phyloP scores from a whole-genome alignment of 53 echinoderm and acorn worm genomes.

The Crossaster papposus region DNA sequence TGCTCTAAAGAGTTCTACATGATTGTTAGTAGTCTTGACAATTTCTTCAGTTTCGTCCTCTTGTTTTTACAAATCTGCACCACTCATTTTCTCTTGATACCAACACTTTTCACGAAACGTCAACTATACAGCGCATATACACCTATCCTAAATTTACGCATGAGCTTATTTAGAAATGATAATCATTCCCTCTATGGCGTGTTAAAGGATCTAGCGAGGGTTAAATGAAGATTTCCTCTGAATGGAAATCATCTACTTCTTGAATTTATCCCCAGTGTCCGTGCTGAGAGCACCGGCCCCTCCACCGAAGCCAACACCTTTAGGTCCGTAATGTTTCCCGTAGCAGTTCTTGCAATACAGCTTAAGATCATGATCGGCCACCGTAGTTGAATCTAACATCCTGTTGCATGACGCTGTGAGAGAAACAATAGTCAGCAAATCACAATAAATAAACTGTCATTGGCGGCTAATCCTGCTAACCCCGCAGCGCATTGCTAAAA shows the following conservation, averaged over 20 bases:
- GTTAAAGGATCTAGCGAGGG: not conserved
- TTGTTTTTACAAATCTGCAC: too few species aligned
- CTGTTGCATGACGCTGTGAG: constrained; percentile 71
- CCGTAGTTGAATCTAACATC: constrained; percentile 84
- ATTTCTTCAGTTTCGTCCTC: too few species aligned
- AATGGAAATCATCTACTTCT: not conserved
- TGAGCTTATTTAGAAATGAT: not conserved
- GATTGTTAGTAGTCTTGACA: too few species aligned
- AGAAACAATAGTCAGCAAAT: not conserved
- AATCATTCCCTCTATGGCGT: too few species aligned
- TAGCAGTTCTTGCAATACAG: constrained; percentile 65
- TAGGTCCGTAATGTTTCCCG: constrained; percentile 60
- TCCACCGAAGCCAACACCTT: constrained; percentile 67
- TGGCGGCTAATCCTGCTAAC: too few species aligned
- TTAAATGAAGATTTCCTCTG: not conserved
- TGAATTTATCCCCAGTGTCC: constrained; percentile 46
- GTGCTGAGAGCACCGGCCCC: constrained; percentile 68
- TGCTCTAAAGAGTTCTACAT: too few species aligned
- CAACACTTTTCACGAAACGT: too few species aligned
- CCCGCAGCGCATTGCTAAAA: too few species aligned
- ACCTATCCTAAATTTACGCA: not conserved
- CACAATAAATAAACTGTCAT: not conserved
- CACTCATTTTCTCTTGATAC: too few species aligned
- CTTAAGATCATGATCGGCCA: constrained; percentile 74
- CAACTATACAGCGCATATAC: too few species aligned